These are phyloP conservation scores for Zeugodacus cucurbitae DNA, from an alignment of 1,140 invertebrate genomes.

Conservation along the genomic window DNA sequence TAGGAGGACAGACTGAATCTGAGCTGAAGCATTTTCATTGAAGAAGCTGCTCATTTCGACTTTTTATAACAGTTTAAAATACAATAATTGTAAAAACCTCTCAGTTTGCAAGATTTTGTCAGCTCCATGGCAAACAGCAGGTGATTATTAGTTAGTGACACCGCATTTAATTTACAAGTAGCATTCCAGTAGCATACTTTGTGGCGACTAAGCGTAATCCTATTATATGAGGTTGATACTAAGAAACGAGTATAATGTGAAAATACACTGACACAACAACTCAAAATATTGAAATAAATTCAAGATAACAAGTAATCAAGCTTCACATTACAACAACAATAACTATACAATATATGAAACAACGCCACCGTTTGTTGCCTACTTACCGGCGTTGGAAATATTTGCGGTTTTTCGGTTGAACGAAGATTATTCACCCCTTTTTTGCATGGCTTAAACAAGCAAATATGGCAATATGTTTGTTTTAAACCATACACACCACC, in stretches of 20 bases:
- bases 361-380: neutral
- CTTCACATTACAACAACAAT: neutral
- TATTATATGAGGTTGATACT: neutral
- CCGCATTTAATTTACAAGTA: too few species aligned
- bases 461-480: neutral
- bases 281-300: neutral
- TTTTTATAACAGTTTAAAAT: too few species aligned
- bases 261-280: neutral
- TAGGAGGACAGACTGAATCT: too few species aligned
- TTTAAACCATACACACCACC: neutral
- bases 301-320: neutral
- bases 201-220: neutral
- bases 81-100: too few species aligned
- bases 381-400: neutral
- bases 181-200: neutral
- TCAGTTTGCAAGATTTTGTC: neutral
- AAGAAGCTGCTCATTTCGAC: too few species aligned
- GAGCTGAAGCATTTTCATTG: too few species aligned
- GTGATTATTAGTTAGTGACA: neutral
- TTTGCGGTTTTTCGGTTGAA: slow-evolving; percentile 11
- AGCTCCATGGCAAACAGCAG: neutral
- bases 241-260: neutral
- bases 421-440: neutral
- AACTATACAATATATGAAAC: neutral
- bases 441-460: neutral